Conservation (phyloP, 2,888 invertebrate species). For the Diarsia dahlii region DNA sequence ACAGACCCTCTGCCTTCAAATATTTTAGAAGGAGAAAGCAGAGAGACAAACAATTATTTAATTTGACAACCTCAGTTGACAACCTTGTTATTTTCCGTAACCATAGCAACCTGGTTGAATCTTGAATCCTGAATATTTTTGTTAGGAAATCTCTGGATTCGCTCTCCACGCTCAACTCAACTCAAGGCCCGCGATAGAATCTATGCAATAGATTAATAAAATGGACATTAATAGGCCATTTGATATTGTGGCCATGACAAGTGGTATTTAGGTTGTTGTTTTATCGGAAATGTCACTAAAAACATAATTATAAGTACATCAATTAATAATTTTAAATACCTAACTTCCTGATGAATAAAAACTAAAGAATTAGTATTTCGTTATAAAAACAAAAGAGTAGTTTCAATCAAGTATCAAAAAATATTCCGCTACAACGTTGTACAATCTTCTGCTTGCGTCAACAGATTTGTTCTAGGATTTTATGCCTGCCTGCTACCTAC, state of each 20-base stretch:
- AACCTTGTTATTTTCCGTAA: too few relatives aligned
- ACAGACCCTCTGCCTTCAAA: too few relatives aligned
- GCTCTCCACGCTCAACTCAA: too few relatives aligned
- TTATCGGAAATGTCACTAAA: neutral
- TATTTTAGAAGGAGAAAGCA: too few relatives aligned
- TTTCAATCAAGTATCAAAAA: neutral
- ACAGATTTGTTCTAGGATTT: neutral
- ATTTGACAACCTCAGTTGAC: too few relatives aligned
- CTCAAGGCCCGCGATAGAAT: too few relatives aligned
- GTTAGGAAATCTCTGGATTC: too few relatives aligned
- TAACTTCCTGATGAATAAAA: neutral
- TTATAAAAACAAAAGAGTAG: neutral
- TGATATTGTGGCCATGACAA: neutral
- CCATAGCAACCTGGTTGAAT: too few relatives aligned
- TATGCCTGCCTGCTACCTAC: neutral
- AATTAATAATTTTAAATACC: neutral
- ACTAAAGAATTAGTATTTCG: neutral
- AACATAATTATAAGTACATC: neutral
- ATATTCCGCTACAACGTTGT: neutral
- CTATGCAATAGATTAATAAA: too few relatives aligned
- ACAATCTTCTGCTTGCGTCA: too few relatives aligned
- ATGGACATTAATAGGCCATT: neutral
- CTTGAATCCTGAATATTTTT: too few relatives aligned
- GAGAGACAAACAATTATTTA: too few relatives aligned
- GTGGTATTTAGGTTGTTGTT: neutral